A percentile compares a stretch with the other conserved stretches of the same genome.
These are phyloP conservation scores for Nibea albiflora DNA, from an alignment of 2,113 vertebrate genomes.

Conservation along the genomic window DNA sequence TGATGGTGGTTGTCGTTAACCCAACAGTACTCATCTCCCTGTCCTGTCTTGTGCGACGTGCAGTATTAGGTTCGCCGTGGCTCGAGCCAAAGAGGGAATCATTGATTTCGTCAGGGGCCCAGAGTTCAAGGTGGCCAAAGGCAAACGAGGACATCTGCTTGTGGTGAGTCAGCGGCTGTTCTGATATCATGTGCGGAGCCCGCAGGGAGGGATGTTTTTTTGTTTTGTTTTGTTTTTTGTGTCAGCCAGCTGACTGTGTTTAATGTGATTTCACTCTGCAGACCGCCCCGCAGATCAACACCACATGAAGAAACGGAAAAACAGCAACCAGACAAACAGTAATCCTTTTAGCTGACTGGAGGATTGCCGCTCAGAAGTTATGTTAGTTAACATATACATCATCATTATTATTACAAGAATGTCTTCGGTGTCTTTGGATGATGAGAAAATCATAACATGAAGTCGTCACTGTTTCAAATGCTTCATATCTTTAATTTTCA, in stretches of 20 bases:
- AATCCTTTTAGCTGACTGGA: slow-evolving; percentile 41
- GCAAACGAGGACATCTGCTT: slow-evolving; percentile 95
- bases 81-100: slow-evolving; percentile 92
- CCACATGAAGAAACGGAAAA: slow-evolving; percentile 74
- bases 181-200: slow-evolving; percentile 35
- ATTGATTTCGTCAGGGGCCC: slow-evolving; percentile 93
- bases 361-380: slow-evolving; percentile 25
- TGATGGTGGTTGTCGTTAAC: not conserved
- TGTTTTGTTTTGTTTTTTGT: slow-evolving; percentile 8
- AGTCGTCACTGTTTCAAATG: slow-evolving; percentile 57
- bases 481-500: slow-evolving; percentile 72
- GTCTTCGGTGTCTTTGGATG: slow-evolving; percentile 9
- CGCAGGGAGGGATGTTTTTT: slow-evolving; percentile 3
- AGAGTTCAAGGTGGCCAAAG: slow-evolving; percentile 93
- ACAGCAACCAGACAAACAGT: slow-evolving; percentile 21
- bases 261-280: slow-evolving; percentile 66
- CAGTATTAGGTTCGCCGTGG: slow-evolving; percentile 92
- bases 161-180: slow-evolving; percentile 89
- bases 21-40: slow-evolving; percentile 3
- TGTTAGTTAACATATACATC: slow-evolving; percentile 21
- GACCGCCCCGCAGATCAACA: slow-evolving; percentile 91
- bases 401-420: slow-evolving; percentile 41
- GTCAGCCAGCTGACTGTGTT: slow-evolving; percentile 49
- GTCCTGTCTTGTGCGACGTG: slow-evolving; percentile 1
- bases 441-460: slow-evolving; percentile 50